These are phyloP conservation scores for Sciaenops ocellatus DNA, from an alignment of 2,797 vertebrate genomes.

Conservation along the genomic window DNA sequence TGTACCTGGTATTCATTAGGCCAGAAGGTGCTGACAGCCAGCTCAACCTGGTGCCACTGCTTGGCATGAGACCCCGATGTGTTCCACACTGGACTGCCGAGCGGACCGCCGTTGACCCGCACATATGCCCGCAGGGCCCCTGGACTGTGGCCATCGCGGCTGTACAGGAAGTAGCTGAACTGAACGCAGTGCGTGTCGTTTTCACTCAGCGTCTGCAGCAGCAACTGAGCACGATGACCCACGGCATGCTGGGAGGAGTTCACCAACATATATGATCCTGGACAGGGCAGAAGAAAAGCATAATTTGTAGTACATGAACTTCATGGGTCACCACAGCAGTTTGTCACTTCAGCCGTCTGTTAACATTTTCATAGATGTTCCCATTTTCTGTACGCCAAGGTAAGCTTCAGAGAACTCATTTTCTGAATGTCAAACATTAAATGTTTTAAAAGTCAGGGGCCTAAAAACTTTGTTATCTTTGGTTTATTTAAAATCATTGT, in stretches of 20 bases:
- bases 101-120: slow-evolving; percentile 90
- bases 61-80: slow-evolving; percentile 89
- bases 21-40: slow-evolving; percentile 98
- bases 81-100: slow-evolving; percentile 93
- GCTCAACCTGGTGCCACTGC: slow-evolving; percentile 96
- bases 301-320: background rate
- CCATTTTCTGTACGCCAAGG: background rate
- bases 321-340: background rate
- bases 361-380: background rate
- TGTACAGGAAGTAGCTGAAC: slow-evolving; percentile 98
- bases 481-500: slow-evolving; percentile 17
- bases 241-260: slow-evolving; percentile 93
- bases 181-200: slow-evolving; percentile 98
- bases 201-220: slow-evolving; percentile 94
- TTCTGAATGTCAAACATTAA: background rate
- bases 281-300: slow-evolving; percentile 31
- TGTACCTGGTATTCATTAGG: slow-evolving; percentile 96
- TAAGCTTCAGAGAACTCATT: background rate
- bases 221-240: slow-evolving; percentile 92
- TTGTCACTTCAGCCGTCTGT: background rate
- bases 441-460: background rate
- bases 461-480: slow-evolving; percentile 5
- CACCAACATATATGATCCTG: slow-evolving; percentile 97
- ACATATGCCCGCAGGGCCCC: slow-evolving; percentile 91
- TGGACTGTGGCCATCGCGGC: slow-evolving; percentile 93